phyloP scores from a whole-genome alignment of 2,888 invertebrate species.

The Andrena bucephala region DNA sequence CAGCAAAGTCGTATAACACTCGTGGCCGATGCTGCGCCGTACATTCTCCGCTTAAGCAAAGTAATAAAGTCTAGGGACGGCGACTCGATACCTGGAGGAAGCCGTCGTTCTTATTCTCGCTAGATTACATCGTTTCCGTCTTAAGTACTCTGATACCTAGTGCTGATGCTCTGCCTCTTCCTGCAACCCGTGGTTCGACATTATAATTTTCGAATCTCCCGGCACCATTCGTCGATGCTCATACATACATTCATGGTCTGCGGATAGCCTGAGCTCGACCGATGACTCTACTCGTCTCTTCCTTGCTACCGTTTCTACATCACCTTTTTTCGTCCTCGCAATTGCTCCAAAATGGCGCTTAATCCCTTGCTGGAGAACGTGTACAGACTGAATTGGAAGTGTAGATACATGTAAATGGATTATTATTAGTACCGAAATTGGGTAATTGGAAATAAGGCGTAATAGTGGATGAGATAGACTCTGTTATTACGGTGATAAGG shows the following conservation, averaged over 20 bases:
- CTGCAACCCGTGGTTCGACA: constrained; percentile 38
- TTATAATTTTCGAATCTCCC: constrained; percentile 58
- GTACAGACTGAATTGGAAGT: no score
- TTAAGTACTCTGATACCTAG: constrained; percentile 42
- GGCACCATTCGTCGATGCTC: constrained; percentile 44
- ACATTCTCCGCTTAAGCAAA: constrained; percentile 37
- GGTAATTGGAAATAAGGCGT: no score
- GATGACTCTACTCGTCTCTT: not conserved
- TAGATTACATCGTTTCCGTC: constrained; percentile 53
- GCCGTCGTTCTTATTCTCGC: constrained; percentile 53
- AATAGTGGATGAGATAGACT: no score
- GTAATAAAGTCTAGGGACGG: constrained; percentile 50
- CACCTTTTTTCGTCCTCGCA: not conserved
- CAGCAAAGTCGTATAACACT: constrained; percentile 19
- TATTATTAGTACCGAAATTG: no score
- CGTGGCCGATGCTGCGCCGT: constrained; percentile 24
- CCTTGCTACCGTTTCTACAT: not conserved
- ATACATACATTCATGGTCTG: constrained; percentile 51
- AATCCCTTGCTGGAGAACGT: not conserved
- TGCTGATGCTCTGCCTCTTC: constrained; percentile 31
- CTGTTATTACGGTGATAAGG: no score
- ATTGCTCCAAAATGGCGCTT: constrained; percentile 3
- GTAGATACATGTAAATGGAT: no score
- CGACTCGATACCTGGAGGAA: constrained; percentile 44
- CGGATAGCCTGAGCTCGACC: constrained; percentile 13